Percentiles rank a stretch among this genome's conserved stretches.
phyloP scores from a whole-genome alignment of 2,113 vertebrate species.

The Oceanodroma tethys region DNA sequence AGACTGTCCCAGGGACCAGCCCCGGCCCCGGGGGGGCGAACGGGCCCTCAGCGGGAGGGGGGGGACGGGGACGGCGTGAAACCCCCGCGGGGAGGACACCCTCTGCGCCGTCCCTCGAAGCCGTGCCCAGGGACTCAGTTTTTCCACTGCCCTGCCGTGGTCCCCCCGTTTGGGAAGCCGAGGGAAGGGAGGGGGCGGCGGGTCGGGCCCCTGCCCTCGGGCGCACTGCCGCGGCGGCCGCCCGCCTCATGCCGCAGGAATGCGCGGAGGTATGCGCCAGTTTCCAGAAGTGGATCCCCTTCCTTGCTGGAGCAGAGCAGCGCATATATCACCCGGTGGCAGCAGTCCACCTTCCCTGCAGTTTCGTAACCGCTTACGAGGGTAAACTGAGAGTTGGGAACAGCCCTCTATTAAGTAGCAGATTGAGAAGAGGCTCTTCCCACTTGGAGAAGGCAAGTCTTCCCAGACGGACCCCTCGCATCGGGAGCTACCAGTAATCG shows the following conservation, averaged over 20 bases:
- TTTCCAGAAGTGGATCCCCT: conserved; percentile 83
- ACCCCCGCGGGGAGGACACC: background rate
- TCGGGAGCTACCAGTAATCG: conserved; percentile 30
- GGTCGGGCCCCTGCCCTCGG: conserved; percentile 25
- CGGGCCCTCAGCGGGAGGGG: background rate
- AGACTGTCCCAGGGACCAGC: background rate
- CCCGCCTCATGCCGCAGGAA: conserved; percentile 87
- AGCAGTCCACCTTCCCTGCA: conserved; percentile 80
- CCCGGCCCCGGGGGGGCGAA: background rate
- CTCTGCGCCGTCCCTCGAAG: background rate
- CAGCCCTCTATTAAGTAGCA: conserved; percentile 95
- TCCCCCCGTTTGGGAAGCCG: conserved; percentile 4
- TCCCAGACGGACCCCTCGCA: conserved; percentile 67
- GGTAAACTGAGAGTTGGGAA: conserved; percentile 84
- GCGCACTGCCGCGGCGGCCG: conserved; percentile 63
- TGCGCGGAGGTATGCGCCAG: conserved; percentile 79
- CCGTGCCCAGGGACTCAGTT: background rate
- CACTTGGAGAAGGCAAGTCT: conserved; percentile 84
- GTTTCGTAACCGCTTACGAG: conserved; percentile 86
- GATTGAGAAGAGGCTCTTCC: conserved; percentile 79
- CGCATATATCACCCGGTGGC: conserved; percentile 80
- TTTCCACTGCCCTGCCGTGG: background rate
- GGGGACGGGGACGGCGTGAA: background rate
- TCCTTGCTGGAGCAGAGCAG: conserved; percentile 70
- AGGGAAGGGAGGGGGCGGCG: background rate